phyloP scores from a whole-genome alignment of 30 jellyfish, hydroid and myxozoan species.

The Nemopilema nomurai region DNA sequence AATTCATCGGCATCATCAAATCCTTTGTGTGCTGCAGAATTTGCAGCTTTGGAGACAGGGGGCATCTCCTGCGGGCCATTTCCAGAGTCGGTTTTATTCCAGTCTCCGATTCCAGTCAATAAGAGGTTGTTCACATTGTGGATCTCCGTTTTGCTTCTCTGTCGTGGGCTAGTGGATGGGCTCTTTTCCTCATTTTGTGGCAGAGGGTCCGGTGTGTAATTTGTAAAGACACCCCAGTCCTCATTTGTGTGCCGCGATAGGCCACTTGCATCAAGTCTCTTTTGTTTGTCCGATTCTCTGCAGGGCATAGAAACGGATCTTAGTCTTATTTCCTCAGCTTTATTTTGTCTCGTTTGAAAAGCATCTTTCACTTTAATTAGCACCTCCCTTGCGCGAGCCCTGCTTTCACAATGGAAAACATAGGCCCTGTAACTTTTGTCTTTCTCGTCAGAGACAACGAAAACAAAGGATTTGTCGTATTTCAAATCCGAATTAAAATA shows the following conservation, averaged over 20 bases:
- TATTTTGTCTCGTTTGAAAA: constrained; percentile 14
- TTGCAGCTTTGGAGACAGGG: neutral
- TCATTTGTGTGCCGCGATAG: neutral
- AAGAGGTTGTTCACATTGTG: neutral
- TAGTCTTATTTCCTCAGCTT: constrained; percentile 53
- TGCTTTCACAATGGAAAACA: constrained; percentile 77
- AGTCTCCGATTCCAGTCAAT: neutral
- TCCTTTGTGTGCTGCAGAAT: neutral
- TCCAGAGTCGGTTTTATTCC: neutral
- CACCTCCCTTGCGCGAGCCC: constrained; percentile 57
- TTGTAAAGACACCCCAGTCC: constrained; percentile 17
- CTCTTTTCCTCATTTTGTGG: neutral
- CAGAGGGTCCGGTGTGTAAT: neutral
- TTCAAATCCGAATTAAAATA: constrained; percentile 61
- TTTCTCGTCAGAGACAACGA: constrained; percentile 52
- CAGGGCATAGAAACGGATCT: constrained; percentile 49
- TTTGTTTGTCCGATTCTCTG: neutral
- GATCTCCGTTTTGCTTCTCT: constrained; percentile 57
- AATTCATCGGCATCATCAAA: constrained; percentile 64
- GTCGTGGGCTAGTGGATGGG: constrained; percentile 11
- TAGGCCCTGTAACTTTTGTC: constrained; percentile 49
- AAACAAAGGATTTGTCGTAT: constrained; percentile 78
- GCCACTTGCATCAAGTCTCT: neutral
- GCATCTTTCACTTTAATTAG: constrained; percentile 27
- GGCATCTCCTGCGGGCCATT: neutral